Base-by-base conservation (phyloP, 2,113 vertebrate genomes). In the Serinus canaria region DNA sequence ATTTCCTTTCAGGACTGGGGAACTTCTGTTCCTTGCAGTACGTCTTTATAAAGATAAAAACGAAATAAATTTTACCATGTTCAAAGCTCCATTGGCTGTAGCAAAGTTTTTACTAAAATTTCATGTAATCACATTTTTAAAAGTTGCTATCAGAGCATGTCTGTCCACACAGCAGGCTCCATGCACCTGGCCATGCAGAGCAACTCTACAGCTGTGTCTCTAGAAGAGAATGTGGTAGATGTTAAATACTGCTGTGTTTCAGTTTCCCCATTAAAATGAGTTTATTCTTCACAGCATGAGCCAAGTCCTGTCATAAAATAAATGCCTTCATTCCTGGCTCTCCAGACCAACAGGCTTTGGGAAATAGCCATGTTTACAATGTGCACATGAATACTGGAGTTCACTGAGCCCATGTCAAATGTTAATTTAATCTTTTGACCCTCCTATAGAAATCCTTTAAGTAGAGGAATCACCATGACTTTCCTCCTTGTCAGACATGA, bases 151-250 rank as follows among this genome's bases (percentile, higher is more conserved):
- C 69, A 87, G 44, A 92, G 37, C 77, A 58, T 73, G 60, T 88
- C 80, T 94, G 60, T 81, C 64, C 80, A 77, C 60, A 59, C 85
- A 89, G 73, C 88, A 94, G 88, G 86, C 49, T 92, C 11, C 1
- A 56, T 68, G 90, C 83, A 83, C 86, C 88, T 96, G 94, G 88
- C 80, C 86, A 35, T 46, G 62, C 73, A 78, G 41, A 44, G 76
- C 68, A 47, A 37, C 89, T 93, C 82, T 46, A 83, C 69, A 93
- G 88, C 88, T 92, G 56, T 67, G 86, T 82, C 93, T 92, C 84
- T 83, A 64, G 83, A 93, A 64, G 56, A 92, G 63, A 93, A 56
- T 19, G 37, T 87, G 77, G 58, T 72, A 87, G 85, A 94, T 37
- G 31, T 81, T 92, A 81, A 86, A 30, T 52, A 49, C 44, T 92